A percentile compares a stretch with the other conserved stretches of the same genome.
Conservation (phyloP, 1,140 invertebrate genomes). For the Pseudomyrmex dendroicus region DNA sequence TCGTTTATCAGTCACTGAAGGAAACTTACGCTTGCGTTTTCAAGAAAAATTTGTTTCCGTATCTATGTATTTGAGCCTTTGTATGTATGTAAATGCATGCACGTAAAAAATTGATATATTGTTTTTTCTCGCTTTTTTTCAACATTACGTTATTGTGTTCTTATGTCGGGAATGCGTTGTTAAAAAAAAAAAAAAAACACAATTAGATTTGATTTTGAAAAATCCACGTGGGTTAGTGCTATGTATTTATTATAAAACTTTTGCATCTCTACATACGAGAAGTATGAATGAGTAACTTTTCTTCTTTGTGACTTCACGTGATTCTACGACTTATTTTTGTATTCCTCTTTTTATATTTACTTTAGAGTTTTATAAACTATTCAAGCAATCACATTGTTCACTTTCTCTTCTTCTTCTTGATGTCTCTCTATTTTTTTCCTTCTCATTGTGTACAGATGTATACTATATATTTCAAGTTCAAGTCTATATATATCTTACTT, state of each 20-base stretch:
- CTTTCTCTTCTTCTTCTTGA: too few relatives aligned
- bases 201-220: constrained; percentile 7
- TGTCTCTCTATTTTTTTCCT: too few relatives aligned
- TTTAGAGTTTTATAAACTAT: not conserved
- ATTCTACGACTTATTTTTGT: constrained; percentile 6
- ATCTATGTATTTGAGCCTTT: constrained; percentile 1
- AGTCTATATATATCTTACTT: too few relatives aligned
- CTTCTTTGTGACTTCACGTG: not conserved
- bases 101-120: constrained; percentile 1
- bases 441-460: too few relatives aligned
- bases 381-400: not conserved
- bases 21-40: constrained; percentile 36
- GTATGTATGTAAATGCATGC: constrained; percentile 28
- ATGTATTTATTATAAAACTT: constrained; percentile 25
- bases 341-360: not conserved
- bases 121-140: constrained; percentile 1
- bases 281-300: constrained; percentile 9
- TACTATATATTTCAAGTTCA: too few relatives aligned
- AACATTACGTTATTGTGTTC: not conserved
- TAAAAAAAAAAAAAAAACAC: not conserved
- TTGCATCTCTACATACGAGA: not conserved
- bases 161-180: constrained; percentile 10
- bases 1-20: constrained; percentile 5
- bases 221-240: not conserved
- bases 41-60: constrained; percentile 28